phyloP scores from a whole-genome alignment of 2,888 invertebrate genomes.

The Stegophylla sp. region DNA sequence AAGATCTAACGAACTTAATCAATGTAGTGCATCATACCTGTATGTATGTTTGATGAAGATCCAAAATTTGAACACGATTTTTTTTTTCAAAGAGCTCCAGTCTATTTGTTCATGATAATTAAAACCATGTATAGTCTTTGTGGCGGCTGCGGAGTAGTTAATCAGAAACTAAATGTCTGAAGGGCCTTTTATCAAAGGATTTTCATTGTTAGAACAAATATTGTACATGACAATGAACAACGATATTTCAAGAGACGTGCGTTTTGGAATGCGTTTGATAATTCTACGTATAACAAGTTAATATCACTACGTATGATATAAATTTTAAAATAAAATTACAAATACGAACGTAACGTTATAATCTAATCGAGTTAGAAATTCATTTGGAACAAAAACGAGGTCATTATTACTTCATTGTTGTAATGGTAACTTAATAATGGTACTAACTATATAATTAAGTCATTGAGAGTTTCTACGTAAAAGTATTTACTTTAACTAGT shows the following conservation, averaged over 20 bases:
- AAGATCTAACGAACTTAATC: neutral
- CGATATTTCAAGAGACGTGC: slow-evolving; percentile 12
- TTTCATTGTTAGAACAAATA: slow-evolving; percentile 30
- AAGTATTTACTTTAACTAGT: too few relatives aligned
- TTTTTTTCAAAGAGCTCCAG: neutral
- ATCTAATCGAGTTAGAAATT: neutral
- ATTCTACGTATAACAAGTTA: neutral
- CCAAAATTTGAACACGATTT: neutral
- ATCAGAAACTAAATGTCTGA: slow-evolving; percentile 38
- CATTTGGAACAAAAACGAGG: too few relatives aligned
- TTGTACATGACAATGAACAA: slow-evolving; percentile 30
- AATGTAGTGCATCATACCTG: neutral
- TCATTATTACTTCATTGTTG: too few relatives aligned
- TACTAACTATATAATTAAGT: too few relatives aligned
- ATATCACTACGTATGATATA: neutral
- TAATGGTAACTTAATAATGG: too few relatives aligned
- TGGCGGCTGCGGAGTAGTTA: slow-evolving; percentile 29
- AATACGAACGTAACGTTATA: neutral
- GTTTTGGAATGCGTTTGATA: neutral
- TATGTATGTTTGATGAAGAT: neutral
- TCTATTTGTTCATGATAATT: slow-evolving; percentile 43
- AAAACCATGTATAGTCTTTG: slow-evolving; percentile 26
- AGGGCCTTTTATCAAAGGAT: slow-evolving; percentile 49
- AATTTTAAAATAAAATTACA: neutral
- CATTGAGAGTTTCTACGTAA: too few relatives aligned